Evolutionary conservation across 2,888 invertebrate species (phyloP).

Genomic region (Choreutis nemorana): DNA sequence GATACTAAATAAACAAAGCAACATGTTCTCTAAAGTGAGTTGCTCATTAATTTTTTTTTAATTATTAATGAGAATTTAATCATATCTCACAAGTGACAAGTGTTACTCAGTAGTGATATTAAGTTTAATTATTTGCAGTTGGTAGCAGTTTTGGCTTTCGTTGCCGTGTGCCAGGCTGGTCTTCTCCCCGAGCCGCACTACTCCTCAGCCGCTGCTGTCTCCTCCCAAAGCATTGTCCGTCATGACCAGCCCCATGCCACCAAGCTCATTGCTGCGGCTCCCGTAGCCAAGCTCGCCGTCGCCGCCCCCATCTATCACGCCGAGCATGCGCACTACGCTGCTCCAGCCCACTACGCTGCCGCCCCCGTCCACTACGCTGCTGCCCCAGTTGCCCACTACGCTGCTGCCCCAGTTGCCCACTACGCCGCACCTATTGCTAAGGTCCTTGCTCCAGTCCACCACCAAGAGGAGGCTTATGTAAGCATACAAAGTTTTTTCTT

Average conservation of each 20-base stretch:
- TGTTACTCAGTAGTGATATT: too few relatives aligned
- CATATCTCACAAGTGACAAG: too few relatives aligned
- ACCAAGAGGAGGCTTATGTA: conserved; percentile 9
- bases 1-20: too few relatives aligned
- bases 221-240: conserved; percentile 40
- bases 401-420: conserved; percentile 18
- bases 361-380: conserved; percentile 34
- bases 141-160: not conserved
- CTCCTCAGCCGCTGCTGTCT: conserved; percentile 17
- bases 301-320: conserved; percentile 22
- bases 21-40: conserved; percentile 44
- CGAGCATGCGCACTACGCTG: conserved; percentile 18
- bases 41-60: conserved; percentile 1
- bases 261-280: conserved; percentile 20
- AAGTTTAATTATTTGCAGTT: conserved; percentile 1
- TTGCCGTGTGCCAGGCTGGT: conserved; percentile 6
- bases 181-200: conserved; percentile 17
- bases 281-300: conserved; percentile 16
- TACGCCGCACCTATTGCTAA: conserved; percentile 19
- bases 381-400: conserved; percentile 18
- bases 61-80: conserved; percentile 1
- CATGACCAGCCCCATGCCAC: conserved; percentile 30
- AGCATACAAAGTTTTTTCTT: conserved; percentile 1
- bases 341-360: conserved; percentile 18
- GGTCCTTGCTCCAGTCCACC: conserved; percentile 9